phyloP scores from a whole-genome alignment of 2,113 vertebrate species.

The Megaleporinus macrocephalus region DNA sequence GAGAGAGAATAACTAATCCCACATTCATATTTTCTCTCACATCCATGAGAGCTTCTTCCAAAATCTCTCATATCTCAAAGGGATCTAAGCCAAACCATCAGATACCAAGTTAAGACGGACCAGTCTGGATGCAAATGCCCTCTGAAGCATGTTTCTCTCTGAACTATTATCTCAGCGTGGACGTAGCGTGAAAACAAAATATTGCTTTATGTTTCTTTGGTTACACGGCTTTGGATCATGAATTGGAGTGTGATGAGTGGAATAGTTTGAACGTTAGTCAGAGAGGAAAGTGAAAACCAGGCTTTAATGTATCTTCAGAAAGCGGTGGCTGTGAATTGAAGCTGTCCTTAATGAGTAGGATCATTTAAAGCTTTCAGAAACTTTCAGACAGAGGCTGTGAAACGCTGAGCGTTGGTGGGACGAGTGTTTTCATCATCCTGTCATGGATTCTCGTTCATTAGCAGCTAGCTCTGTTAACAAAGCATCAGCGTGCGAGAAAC shows the following conservation, averaged over 20 bases:
- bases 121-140: conserved; percentile 8
- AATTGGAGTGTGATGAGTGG: conserved; percentile 11
- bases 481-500: not conserved
- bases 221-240: conserved; percentile 4
- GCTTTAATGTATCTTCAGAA: conserved; percentile 19
- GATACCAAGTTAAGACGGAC: not conserved
- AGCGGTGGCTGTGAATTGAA: not conserved
- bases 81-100: conserved; percentile 13
- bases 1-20: conserved; percentile 15
- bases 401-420: not conserved
- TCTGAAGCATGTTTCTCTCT: not conserved
- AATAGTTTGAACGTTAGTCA: conserved; percentile 34
- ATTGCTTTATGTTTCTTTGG: conserved; percentile 23
- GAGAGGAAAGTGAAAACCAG: conserved; percentile 7
- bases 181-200: not conserved
- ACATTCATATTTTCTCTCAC: conserved; percentile 14
- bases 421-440: not conserved
- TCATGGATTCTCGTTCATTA: conserved; percentile 3
- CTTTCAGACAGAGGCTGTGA: not conserved
- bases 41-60: not conserved
- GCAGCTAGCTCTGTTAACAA: not conserved
- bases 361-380: conserved; percentile 11
- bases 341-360: not conserved
- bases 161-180: not conserved
- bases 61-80: conserved; percentile 23